Base-by-base conservation (phyloP, 2,113 vertebrate genomes). In the Dascyllus trimaculatus region DNA sequence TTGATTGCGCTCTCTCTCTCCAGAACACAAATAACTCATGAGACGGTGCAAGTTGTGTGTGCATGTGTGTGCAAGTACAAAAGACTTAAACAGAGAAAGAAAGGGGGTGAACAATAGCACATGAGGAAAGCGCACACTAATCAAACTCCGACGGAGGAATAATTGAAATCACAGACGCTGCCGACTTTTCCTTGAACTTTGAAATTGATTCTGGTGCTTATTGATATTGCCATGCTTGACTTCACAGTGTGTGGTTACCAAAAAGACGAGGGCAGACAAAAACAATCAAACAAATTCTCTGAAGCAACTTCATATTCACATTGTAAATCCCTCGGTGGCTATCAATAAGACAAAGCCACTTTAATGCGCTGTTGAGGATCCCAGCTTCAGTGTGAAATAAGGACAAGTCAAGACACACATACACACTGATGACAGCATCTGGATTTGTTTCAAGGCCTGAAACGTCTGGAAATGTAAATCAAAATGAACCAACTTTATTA, bases 131-230 rank as follows among this genome's bases (percentile, higher is more conserved):
- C 75, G 45, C 24, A 24, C 70, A 54, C 67, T 88, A 89, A 90
- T 92, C 89, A 88, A 89, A 91, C 48, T 83, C 77, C 72, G 87
- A 81, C 77, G 74, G 87, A 88, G 71, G 48, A 76, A 72, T 71
- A 35, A 69, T 68, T 64, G 60, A 89, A 84, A 82, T 84, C 78
- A 89, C 81, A 92, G 87, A 65, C 26, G 10, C 52, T 45, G 62
- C 70, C 35, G 80, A 82, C 17, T 57, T 71, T 76, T 77, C 57
- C 52, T 60, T 73, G 11, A 71, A 78, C 81, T 88, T 76, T 87
- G 32, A 88, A 81, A 83, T 79, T 26, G 80, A 81, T 67, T 85
- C 32, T 24, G 73, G 56, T 78, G 18, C 78, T 66, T 68, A 85
- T 68, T 85, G 82, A 88, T 80, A 81, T 81, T 67, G 66, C 38